phyloP scores from a whole-genome alignment of 2,113 vertebrate species.

The Helogale parvula region DNA sequence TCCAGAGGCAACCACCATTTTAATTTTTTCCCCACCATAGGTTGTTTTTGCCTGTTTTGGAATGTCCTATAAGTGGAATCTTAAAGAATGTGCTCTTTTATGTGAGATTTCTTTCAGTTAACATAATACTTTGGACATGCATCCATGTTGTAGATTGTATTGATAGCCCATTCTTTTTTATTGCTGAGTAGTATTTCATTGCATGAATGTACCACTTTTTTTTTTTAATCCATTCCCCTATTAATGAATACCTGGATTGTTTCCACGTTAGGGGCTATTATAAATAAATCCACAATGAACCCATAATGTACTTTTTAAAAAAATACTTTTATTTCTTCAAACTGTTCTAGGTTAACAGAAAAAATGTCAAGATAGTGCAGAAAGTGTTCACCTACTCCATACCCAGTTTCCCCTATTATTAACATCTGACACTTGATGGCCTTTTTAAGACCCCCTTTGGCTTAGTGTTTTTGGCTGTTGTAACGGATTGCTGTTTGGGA shows the following conservation, averaged over 20 bases:
- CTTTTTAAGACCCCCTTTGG: not conserved
- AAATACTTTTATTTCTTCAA: not conserved
- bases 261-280: not conserved
- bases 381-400: not conserved
- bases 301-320: not conserved
- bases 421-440: not conserved
- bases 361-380: not conserved
- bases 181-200: not conserved
- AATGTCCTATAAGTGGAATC: not conserved
- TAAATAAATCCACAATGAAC: not conserved
- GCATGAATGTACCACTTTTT: not conserved
- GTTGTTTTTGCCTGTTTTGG: not conserved
- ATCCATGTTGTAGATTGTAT: not conserved
- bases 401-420: not conserved
- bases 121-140: not conserved
- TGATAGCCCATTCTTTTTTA: not conserved
- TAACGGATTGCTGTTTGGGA: not conserved
- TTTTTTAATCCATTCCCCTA: not conserved
- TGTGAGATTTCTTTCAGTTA: not conserved
- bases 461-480: not conserved
- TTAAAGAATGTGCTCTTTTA: not conserved
- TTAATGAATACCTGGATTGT: not conserved
- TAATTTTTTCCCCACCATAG: not conserved
- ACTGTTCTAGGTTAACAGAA: not conserved
- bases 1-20: not conserved